Evolutionary conservation across 2,888 invertebrate species (phyloP).

Genomic region (Sympetrum striolatum): DNA sequence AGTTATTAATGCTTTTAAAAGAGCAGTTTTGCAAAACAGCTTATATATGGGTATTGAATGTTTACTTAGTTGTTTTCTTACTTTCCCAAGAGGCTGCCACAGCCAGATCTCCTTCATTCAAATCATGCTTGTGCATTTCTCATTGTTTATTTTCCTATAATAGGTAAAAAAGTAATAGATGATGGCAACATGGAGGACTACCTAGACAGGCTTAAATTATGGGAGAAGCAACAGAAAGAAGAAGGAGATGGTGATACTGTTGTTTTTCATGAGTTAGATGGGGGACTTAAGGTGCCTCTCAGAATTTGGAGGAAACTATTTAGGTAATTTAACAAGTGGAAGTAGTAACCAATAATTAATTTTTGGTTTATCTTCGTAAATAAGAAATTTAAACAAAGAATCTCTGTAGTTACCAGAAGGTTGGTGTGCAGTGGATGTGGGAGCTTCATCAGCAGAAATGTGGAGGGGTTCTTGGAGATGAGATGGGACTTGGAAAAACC

Average conservation of each 20-base stretch:
- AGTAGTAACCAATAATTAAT: not conserved
- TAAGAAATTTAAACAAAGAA: not conserved
- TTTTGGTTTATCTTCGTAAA: not conserved
- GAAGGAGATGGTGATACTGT: conserved; percentile 49
- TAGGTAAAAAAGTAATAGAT: conserved; percentile 65
- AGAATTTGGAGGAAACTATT: conserved; percentile 78
- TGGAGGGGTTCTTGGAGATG: conserved; percentile 88
- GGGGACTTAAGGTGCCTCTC: conserved; percentile 71
- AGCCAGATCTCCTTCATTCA: not conserved
- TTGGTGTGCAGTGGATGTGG: conserved; percentile 90
- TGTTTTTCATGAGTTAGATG: conserved; percentile 67
- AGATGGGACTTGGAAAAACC: conserved; percentile 94
- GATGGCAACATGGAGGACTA: conserved; percentile 71
- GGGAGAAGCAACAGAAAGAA: conserved; percentile 58
- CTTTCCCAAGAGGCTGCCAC: not conserved
- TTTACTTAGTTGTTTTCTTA: not conserved
- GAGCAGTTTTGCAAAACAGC: no score
- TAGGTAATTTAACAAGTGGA: conserved; percentile 58
- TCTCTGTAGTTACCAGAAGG: conserved; percentile 73
- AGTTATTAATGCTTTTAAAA: no score
- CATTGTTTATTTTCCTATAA: no score
- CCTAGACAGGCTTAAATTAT: conserved; percentile 66
- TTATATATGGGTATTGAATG: no score
- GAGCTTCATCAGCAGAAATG: conserved; percentile 80
- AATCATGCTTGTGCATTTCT: not conserved